Evolutionary conservation across 2,113 vertebrate genomes (phyloP).

Genomic region (Neogobius melanostomus): DNA sequence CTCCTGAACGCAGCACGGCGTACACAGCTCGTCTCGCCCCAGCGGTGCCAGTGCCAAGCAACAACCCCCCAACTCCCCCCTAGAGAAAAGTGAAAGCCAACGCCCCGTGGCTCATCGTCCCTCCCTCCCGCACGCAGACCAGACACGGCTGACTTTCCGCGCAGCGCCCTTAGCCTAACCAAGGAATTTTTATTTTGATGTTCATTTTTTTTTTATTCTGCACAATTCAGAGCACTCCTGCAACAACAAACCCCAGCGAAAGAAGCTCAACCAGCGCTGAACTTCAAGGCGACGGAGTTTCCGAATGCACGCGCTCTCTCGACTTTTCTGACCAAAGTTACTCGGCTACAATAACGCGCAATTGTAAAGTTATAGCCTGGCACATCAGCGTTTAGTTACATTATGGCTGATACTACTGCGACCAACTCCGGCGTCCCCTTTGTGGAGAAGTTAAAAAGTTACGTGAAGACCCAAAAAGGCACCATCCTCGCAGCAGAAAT

Average conservation of each 20-base stretch:
- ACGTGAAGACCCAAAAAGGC: conserved; percentile 72
- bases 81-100: conserved; percentile 51
- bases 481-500: conserved; percentile 70
- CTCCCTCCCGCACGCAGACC: background rate
- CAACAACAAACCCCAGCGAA: background rate
- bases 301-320: background rate
- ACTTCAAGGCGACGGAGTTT: conserved; percentile 4
- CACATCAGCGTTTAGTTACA: background rate
- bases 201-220: no score
- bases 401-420: conserved; percentile 65
- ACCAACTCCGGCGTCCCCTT: background rate
- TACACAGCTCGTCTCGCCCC: background rate
- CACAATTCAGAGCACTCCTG: background rate
- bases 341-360: background rate
- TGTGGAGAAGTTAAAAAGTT: conserved; percentile 66
- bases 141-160: accelerated
- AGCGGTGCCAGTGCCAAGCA: background rate
- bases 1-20: conserved; percentile 14
- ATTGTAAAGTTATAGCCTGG: background rate
- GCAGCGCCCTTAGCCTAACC: background rate
- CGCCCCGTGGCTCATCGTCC: conserved; percentile 23
- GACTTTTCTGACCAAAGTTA: background rate
- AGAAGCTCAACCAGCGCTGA: background rate
- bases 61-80: conserved; percentile 2
- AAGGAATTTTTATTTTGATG: background rate